These are phyloP conservation scores for Linepithema humile DNA, from an alignment of 1,140 invertebrate genomes.

Conservation along the genomic window DNA sequence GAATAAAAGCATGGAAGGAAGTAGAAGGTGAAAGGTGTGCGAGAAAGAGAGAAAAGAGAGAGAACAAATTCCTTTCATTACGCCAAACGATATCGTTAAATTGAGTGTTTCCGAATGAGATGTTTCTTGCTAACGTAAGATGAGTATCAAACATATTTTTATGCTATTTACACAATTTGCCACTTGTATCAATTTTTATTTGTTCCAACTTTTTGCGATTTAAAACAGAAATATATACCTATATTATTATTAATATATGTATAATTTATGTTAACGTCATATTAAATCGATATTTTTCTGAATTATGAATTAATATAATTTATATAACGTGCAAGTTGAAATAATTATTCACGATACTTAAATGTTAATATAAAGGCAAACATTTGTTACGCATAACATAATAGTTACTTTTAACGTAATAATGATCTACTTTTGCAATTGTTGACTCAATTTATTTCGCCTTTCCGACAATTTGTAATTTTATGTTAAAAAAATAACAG, in stretches of 20 bases:
- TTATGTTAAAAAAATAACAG: background rate
- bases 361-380: background rate
- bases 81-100: constrained; percentile 23
- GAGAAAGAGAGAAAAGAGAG: background rate
- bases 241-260: background rate
- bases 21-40: background rate
- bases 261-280: background rate
- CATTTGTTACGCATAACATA: background rate
- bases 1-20: background rate
- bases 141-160: background rate
- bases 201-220: background rate
- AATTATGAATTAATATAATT: background rate
- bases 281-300: background rate
- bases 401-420: too few species aligned
- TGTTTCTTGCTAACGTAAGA: background rate
- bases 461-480: background rate
- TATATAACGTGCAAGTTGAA: background rate
- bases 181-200: background rate
- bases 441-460: background rate
- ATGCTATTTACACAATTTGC: background rate
- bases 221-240: background rate
- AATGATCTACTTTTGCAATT: background rate
- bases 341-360: background rate
- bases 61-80: constrained; percentile 26
- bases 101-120: constrained; percentile 5